Conservation (phyloP, 2,797 vertebrate species). For the Merluccius polli region DNA sequence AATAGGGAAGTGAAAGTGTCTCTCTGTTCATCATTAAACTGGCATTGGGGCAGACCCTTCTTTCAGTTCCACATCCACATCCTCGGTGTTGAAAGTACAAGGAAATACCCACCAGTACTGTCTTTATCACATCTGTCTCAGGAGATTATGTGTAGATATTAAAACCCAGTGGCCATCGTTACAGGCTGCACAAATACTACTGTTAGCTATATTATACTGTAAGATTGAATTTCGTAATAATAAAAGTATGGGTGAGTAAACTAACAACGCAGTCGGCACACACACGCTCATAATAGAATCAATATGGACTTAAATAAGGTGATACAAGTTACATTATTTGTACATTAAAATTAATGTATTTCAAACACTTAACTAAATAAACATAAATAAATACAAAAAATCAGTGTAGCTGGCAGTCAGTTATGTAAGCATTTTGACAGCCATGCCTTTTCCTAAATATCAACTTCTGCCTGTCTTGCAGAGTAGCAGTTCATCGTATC, state of each 20-base stretch:
- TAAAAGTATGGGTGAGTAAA: too few species aligned
- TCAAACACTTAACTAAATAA: too few species aligned
- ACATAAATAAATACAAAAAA: not conserved
- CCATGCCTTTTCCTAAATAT: not conserved
- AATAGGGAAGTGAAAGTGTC: constrained; percentile 85
- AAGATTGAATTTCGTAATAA: not conserved
- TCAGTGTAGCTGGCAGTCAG: constrained; percentile 6
- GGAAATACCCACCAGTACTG: constrained; percentile 67
- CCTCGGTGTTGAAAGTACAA: constrained; percentile 73
- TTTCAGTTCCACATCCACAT: constrained; percentile 55
- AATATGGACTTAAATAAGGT: too few species aligned
- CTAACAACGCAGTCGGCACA: too few species aligned
- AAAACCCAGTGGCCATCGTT: not conserved
- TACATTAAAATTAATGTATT: too few species aligned
- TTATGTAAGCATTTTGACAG: not conserved
- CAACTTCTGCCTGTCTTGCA: constrained; percentile 15
- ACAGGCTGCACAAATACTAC: not conserved
- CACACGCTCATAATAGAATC: too few species aligned
- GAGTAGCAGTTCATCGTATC: constrained; percentile 10
- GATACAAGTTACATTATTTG: too few species aligned
- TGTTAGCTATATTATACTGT: not conserved
- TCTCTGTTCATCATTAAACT: constrained; percentile 68
- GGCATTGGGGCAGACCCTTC: constrained; percentile 48
- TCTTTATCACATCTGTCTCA: not conserved
- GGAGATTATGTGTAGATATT: not conserved